Base-by-base conservation (phyloP, 2,797 vertebrate species). In the Pseudopleuronectes americanus region DNA sequence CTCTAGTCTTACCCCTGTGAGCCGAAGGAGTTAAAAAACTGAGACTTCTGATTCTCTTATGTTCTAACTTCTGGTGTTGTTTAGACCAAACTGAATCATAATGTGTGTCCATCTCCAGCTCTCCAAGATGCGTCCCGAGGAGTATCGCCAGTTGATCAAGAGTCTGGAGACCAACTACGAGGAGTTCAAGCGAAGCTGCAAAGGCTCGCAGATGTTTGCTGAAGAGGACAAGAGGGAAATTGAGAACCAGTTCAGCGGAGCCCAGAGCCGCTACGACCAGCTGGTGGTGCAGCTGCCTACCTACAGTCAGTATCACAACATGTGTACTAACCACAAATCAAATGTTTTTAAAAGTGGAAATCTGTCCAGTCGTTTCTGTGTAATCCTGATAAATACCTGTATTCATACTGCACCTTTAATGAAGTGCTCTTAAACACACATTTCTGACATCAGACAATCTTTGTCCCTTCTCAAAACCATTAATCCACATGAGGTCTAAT, bases 81-180 rank as follows among this genome's bases (percentile, higher is more conserved):
- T 28, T 28, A 28, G 6, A 28, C 28, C 28, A 28, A 28, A 33
- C 7, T 33, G 9, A 33, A 33, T 33, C 31, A 2, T 38, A 38
- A 38, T 12, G 36, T 38, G 36, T 13, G 36, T 19, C 43, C 43
- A 43, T 80, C 47, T 77, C 57, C 60, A 99, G 98, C 85, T 99
- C 85, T 89, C 96, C 60, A 91, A 92, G 0, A 99, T 99, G 98
- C 94, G 93, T 51, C 95, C 95, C 7, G 97, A 99, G 76, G 97
- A 99, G 71, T 97, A 97, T 84, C 94, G 93, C 2, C 94, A 93
- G 64, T 94, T 98, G 33, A 92, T 97, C 62, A 91, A 91, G 52
- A 96, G 92, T 79, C 73, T 99, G 62, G 96, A 99, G 91, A 75
- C 92, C n/a, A 96, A 95, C 87, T 99, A 95, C 26, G 95, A 96